Percentiles rank a stretch among this genome's conserved stretches.
Evolutionary conservation across 2,797 vertebrate species (phyloP).

Genomic region (Gobionotothen gibberifrons): DNA sequence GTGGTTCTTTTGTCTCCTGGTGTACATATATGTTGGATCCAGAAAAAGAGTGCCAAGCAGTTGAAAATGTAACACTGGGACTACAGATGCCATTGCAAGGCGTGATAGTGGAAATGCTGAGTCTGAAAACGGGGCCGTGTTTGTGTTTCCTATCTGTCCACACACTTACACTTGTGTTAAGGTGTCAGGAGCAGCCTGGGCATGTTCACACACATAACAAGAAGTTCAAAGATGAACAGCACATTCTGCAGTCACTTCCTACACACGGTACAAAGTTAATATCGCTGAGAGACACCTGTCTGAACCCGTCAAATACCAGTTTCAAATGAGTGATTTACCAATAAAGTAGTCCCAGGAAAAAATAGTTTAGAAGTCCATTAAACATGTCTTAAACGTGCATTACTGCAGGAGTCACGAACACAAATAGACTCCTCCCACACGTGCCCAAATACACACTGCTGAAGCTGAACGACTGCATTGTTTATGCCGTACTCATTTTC

Average conservation of each 20-base stretch:
- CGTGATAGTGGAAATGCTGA: slow-evolving; percentile 40
- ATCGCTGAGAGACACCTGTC: slow-evolving; percentile 29
- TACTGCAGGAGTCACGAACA: neutral
- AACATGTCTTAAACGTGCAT: neutral
- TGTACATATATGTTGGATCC: neutral
- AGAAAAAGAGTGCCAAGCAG: slow-evolving; percentile 12
- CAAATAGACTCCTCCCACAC: slow-evolving; percentile 15
- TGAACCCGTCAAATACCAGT: slow-evolving; percentile 27
- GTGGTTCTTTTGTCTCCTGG: neutral
- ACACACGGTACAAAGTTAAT: neutral
- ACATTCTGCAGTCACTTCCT: slow-evolving; percentile 27
- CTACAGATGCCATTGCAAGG: slow-evolving; percentile 67
- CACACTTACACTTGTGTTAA: slow-evolving; percentile 10
- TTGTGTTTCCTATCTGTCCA: slow-evolving; percentile 17
- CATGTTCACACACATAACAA: slow-evolving; percentile 55
- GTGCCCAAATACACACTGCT: slow-evolving; percentile 24
- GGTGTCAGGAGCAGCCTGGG: slow-evolving; percentile 31
- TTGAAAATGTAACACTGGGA: slow-evolving; percentile 42
- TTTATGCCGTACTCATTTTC: slow-evolving; percentile 5
- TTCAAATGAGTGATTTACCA: neutral
- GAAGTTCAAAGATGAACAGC: slow-evolving; percentile 24
- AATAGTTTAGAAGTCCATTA: neutral
- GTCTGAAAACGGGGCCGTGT: neutral
- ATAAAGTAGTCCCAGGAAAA: neutral
- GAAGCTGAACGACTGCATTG: slow-evolving; percentile 6